Evolutionary conservation across 2,888 invertebrate species (phyloP).

Genomic region (Drosophila yooni): DNA sequence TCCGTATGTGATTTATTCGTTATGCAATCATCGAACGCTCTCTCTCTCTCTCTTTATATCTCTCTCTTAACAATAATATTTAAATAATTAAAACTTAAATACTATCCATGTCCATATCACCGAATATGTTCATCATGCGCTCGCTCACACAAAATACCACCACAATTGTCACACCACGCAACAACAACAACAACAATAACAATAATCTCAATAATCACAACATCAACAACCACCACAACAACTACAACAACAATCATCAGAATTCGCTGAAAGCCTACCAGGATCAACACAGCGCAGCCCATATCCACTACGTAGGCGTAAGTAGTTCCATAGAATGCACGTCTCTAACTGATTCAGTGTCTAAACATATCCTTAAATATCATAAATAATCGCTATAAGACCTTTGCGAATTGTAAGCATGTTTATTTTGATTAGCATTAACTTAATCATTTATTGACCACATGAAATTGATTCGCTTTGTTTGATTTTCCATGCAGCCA

Average conservation of each 20-base stretch:
- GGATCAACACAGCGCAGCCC: conserved; percentile 94
- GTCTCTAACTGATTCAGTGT: conserved; percentile 42
- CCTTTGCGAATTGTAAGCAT: conserved; percentile 19
- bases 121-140: conserved; percentile 57
- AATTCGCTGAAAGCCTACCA: conserved; percentile 94
- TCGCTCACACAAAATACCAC: conserved; percentile 35
- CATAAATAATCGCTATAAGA: conserved; percentile 1
- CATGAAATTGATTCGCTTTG: neutral
- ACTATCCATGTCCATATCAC: conserved; percentile 62
- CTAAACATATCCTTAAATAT: conserved; percentile 23
- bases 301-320: conserved; percentile 93
- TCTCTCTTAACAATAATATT: conserved; percentile 31
- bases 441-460: neutral
- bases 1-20: conserved; percentile 26
- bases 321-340: conserved; percentile 86
- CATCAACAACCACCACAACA: conserved; percentile 39
- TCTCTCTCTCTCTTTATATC: conserved; percentile 15
- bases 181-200: conserved; percentile 39
- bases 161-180: conserved; percentile 38
- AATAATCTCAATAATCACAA: conserved; percentile 37
- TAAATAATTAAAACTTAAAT: conserved; percentile 52
- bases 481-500: conserved; percentile 85
- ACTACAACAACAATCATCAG: conserved; percentile 85
- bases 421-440: conserved; percentile 19
- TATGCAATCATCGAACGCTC: conserved; percentile 29